Evolutionary conservation across 30 jellyfish, hydroid and myxozoan genomes (phyloP).

Genomic region (Chrysaora quinquecirrha): DNA sequence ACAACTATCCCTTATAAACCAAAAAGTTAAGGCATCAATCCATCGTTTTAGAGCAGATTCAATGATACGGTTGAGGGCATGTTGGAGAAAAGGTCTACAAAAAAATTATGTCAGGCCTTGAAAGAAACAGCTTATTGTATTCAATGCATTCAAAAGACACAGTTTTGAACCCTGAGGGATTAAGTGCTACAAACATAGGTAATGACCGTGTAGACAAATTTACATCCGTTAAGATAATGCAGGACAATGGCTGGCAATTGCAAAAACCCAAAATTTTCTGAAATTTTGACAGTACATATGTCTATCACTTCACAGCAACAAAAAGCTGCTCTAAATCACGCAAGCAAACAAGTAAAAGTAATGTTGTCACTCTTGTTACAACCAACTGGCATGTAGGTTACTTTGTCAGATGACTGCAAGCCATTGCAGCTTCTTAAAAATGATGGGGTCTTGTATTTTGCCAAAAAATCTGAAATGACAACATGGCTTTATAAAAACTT

Average conservation of each 20-base stretch:
- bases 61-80: too few species aligned
- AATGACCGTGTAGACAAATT: constrained; percentile 24
- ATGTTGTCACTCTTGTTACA: constrained; percentile 28
- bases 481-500: constrained; percentile 21
- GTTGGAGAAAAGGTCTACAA: not conserved
- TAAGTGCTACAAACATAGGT: constrained; percentile 3
- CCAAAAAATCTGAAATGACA: constrained; percentile 49
- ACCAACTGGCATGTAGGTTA: too few species aligned
- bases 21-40: not conserved
- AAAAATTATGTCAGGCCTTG: not conserved
- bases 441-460: constrained; percentile 30
- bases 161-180: constrained; percentile 8
- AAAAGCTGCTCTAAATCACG: too few species aligned
- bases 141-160: constrained; percentile 6
- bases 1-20: not conserved
- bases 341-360: constrained; percentile 2
- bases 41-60: not conserved
- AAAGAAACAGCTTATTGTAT: not conserved
- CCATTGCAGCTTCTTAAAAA: too few species aligned
- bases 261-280: constrained; percentile 29
- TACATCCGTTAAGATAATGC: constrained; percentile 35
- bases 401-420: too few species aligned
- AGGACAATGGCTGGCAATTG: constrained; percentile 21
- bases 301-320: too few species aligned
- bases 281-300: too few species aligned